Conservation (phyloP, 2,797 vertebrate genomes). For the Tragopan temminckii region DNA sequence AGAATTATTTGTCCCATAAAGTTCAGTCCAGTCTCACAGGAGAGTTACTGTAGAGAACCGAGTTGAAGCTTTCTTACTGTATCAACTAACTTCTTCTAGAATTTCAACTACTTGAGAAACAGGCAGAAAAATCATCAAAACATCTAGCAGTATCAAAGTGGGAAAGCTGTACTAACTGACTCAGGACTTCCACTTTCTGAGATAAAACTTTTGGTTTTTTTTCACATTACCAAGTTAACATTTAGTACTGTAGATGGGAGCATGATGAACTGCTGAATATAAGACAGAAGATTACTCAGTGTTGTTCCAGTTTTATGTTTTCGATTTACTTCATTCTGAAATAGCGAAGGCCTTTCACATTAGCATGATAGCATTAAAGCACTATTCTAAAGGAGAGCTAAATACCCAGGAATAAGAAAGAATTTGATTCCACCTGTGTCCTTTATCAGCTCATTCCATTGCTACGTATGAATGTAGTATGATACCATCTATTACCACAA, state of each 20-base stretch:
- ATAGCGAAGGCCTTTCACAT: not conserved
- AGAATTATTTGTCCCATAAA: not conserved
- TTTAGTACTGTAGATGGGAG: not conserved
- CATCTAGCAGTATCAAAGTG: not conserved
- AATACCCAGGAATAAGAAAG: not conserved
- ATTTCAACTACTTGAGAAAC: not conserved
- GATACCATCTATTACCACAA: not conserved
- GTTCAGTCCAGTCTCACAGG: not conserved
- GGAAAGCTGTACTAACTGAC: not conserved
- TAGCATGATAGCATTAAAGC: not conserved
- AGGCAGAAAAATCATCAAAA: not conserved
- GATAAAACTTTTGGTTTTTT: not conserved
- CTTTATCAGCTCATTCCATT: not conserved
- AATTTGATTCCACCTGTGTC: not conserved
- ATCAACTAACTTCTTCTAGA: not conserved
- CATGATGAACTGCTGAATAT: not conserved
- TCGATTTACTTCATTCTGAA: not conserved
- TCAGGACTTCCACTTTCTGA: not conserved
- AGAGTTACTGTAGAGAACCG: not conserved
- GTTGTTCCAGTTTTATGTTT: not conserved
- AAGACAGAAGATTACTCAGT: not conserved
- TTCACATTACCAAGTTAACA: not conserved
- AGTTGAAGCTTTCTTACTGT: not conserved
- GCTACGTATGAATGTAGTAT: accelerated
- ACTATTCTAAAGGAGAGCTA: not conserved